Conservation (phyloP, 2,797 vertebrate genomes). For the Glyptemys insculpta region DNA sequence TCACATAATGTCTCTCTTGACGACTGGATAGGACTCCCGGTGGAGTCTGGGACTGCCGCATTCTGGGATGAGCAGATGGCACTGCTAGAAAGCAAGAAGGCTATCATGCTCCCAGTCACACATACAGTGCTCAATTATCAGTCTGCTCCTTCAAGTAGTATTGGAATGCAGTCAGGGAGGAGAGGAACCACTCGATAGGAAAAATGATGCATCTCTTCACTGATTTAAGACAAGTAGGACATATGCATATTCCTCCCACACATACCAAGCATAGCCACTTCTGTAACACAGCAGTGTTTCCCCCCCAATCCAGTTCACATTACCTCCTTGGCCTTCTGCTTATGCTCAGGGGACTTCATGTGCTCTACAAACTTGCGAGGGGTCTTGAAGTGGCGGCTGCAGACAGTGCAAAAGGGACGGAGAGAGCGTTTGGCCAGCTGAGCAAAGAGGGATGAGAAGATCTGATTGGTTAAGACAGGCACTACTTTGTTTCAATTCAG, state of each 20-base stretch:
- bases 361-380: slow-evolving; percentile 95
- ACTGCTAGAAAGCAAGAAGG: neutral
- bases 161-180: neutral
- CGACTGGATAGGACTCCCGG: neutral
- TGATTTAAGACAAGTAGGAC: neutral
- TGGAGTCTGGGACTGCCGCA: neutral
- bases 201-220: neutral
- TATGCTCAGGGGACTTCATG: slow-evolving; percentile 92
- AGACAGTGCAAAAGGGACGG: slow-evolving; percentile 92
- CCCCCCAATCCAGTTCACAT: neutral
- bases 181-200: neutral
- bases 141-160: neutral
- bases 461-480: neutral
- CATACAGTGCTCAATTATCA: neutral
- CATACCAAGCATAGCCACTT: neutral
- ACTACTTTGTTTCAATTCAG: neutral
- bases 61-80: neutral
- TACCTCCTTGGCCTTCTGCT: slow-evolving; percentile 90
- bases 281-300: neutral
- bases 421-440: slow-evolving; percentile 89
- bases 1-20: neutral
- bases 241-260: neutral
- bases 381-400: slow-evolving; percentile 93
- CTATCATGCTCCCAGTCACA: rapidly evolving
- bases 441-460: neutral